Evolutionary conservation across 2,113 vertebrate species (phyloP).

Genomic region (Calidris pugnax): DNA sequence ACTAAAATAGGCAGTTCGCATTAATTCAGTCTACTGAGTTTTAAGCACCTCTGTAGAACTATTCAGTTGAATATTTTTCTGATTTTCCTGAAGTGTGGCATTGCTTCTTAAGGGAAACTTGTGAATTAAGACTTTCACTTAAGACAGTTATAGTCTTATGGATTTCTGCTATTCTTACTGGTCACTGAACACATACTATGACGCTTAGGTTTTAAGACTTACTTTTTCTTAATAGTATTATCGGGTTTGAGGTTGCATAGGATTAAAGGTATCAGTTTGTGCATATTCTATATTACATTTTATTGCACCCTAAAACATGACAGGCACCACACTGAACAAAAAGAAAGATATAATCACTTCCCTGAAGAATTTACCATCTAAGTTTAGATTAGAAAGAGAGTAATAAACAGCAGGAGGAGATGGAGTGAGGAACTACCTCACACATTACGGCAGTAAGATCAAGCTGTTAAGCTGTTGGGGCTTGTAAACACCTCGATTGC

Average conservation of each 20-base stretch:
- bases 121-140: constrained; percentile 33
- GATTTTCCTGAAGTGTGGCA: not conserved
- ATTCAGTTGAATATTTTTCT: not conserved
- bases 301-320: not conserved
- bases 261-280: not conserved
- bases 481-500: constrained; percentile 46
- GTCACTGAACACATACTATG: not conserved
- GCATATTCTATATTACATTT: not conserved
- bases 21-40: constrained; percentile 12
- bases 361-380: constrained; percentile 21
- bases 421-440: constrained; percentile 27
- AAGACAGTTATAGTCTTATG: not conserved
- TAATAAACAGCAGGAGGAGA: constrained; percentile 62
- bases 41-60: constrained; percentile 30
- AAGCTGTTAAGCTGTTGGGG: constrained; percentile 52
- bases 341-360: constrained; percentile 8
- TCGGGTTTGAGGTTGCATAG: not conserved
- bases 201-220: constrained; percentile 13
- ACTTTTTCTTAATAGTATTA: not conserved
- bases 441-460: constrained; percentile 5
- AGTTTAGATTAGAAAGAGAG: constrained; percentile 39
- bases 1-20: constrained; percentile 12
- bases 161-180: constrained; percentile 14
- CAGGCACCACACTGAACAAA: not conserved
- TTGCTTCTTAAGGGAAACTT: constrained; percentile 29